Base-by-base conservation (phyloP, 2,797 vertebrate genomes). In the Pseudochirops cupreus region DNA sequence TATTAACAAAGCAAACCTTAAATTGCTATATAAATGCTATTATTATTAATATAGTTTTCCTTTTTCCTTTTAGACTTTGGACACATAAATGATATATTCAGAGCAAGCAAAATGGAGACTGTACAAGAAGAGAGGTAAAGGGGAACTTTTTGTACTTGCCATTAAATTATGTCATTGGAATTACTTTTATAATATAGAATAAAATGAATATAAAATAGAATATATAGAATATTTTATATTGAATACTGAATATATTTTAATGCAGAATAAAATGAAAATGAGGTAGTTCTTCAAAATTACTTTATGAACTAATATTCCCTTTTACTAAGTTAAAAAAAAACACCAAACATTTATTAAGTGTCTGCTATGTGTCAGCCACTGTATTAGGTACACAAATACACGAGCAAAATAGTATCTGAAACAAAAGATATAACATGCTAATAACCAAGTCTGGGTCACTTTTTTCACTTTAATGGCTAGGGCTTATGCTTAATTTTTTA, bases 151-250 rank as follows among this genome's bases (percentile, higher is more conserved):
- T 82, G 91, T 97, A 62, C 26, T n/a, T 94, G 55, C 31, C 52
- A 91, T 56, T 93, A 89, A 97, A 97, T 82, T 96, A 95, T 96
- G 82, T 94, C 94, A 91, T 89, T 96, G 92, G 33, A 96, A 95
- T 87, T 87, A 92, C 93, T 67, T 53, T 95, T 82, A 57, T 62
- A 33, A 46, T 95, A 56, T 11, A 93, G 91, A 93, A 89, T 33
- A 92, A 92, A 92, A 57, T 14, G 46, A 95, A 67, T 54, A 12
- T 12, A 54, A 54, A 1, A 54, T 54, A 54, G 53, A 54, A 54
- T 12, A 54, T 54, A 12, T 54, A 54, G 53, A 54, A 54, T 12
- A 54, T 54, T 54, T 54, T 11, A 54, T 54, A 54, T 54, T 54
- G 10, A 54, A 53, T 9, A 53, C 10, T 53, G 7, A 53, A 54